A percentile compares a stretch with the other conserved stretches of the same genome.
phyloP scores from a whole-genome alignment of 2,888 invertebrate genomes.

The Ectemnius lituratus region DNA sequence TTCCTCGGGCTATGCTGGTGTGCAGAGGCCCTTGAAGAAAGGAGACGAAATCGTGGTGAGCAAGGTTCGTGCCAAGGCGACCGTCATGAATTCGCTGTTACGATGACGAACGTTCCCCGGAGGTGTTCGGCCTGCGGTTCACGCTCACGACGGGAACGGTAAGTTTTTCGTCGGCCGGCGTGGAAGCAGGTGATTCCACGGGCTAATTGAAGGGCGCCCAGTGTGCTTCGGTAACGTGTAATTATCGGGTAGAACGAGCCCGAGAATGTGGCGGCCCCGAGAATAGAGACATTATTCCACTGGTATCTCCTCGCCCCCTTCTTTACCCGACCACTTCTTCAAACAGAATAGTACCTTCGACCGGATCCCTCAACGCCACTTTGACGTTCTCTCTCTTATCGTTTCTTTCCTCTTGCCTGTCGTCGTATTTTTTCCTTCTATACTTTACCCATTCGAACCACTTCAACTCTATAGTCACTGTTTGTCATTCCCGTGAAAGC shows the following conservation, averaged over 20 bases:
- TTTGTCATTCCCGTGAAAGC: background rate
- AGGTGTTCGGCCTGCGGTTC: constrained; percentile 30
- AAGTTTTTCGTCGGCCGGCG: constrained; percentile 61
- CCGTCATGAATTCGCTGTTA: constrained; percentile 21
- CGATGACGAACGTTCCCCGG: constrained; percentile 30
- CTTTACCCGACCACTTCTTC: constrained; percentile 40
- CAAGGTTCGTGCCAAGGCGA: background rate
- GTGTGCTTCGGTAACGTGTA: constrained; percentile 72
- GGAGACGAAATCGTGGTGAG: too few relatives aligned
- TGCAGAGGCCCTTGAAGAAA: background rate
- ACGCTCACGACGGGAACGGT: constrained; percentile 42
- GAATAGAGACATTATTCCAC: constrained; percentile 75
- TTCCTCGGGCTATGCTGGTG: background rate
- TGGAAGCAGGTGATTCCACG: constrained; percentile 70
- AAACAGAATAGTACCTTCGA: constrained; percentile 31
- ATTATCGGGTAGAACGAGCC: constrained; percentile 74
- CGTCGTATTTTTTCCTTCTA: constrained; percentile 9
- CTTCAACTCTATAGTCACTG: too few relatives aligned
- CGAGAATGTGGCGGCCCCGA: constrained; percentile 71
- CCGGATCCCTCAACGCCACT: constrained; percentile 38
- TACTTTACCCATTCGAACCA: background rate
- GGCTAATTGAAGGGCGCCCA: constrained; percentile 74
- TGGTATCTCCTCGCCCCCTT: constrained; percentile 47
- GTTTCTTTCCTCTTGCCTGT: constrained; percentile 24
- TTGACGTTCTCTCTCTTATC: constrained; percentile 21